Base-by-base conservation (phyloP, 2,888 invertebrate species). In the Tenthredo mesomela region DNA sequence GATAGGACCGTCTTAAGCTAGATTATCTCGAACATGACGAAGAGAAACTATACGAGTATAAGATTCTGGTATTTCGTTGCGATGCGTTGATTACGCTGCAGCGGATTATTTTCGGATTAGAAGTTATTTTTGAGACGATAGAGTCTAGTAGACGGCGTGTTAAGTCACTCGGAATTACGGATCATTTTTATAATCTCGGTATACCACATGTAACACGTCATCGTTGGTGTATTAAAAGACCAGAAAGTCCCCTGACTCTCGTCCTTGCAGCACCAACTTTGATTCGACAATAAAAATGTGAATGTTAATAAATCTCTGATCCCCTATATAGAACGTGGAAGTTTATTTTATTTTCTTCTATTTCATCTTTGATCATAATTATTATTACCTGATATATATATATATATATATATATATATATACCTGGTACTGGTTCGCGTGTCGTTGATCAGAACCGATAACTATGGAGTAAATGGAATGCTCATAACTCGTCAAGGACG, bases 41-140 rank as follows among this genome's bases (percentile, higher is more conserved):
- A 71, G 71, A 21, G 43, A 73, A 10, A n/a, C n/a, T n/a, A n/a
- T n/a, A n/a, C n/a, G n/a, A n/a, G 29, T 25, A 50, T 33, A 29
- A 37, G 54, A 77, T 58, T 54, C 18, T 18, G 75, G 21, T 6
- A 50, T 37, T 78, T 29, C 10, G 5, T 40, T 54, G 15, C 29
- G 18, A 21, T 10, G 15, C 43, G 21, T 80, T 25, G 29, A 25
- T 58, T 29, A 21, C 29, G 10, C 58, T 40, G 37, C 80, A 61
- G 50, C 21, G 40, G 37, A 80, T 80, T 58, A 80, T 80, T 80
- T 80, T 58, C 61, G 78, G 78, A 78, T 78, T 78, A 58, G 37
- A 58, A 80, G 61, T 80, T 61, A 80, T 80, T 80, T 80, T 80
- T 25, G 58, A 78, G 54, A 78, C 37, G 61, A 4, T 12, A 43